Evolutionary conservation across 2,797 vertebrate genomes (phyloP), one percentile per base, ranked within the genome.

Genomic region (Artibeus jamaicensis): DNA sequence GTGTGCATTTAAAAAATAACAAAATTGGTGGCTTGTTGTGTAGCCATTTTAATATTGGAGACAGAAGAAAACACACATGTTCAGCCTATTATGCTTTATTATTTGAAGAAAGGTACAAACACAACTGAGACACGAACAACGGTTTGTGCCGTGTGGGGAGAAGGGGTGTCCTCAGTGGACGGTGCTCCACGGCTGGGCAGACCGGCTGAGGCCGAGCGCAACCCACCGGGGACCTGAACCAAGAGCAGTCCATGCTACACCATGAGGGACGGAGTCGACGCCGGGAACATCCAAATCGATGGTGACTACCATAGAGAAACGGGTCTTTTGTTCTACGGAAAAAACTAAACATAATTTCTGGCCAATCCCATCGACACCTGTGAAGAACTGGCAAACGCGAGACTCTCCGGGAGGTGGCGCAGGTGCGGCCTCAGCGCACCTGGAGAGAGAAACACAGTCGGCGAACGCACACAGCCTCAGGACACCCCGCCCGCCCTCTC

Each of bases 211-310:
- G 14, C 24, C 15, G 59, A 16, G 29, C 15, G 59, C 14, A 5
- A 16, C 1, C 29, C 5, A 7, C 3, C 0, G 5, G 59, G 29
- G 14, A 5, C 29, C 1, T 7, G 12, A 0, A 32, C 12, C 2
- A 59, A 65, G 29, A 32, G 16, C 29, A 16, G 11, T 16, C 29
- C 2, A 14, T 12, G 2, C 12, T 15, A 1, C 9, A 16, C 59
- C 59, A n/a, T 29, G 14, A 1, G 59, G 26, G 29, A 16, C 5
- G 4, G 14, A 32, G 59, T 59, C 29, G 4, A 15, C 29, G 6
- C 59, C 22, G 10, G 14, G 11, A 32, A 65, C 6, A 1, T 3
- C 14, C 59, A 6, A 32, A 2, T 32, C 14, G 3, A 3, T 1
- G 32, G 12, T n/a, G 32, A 65, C 6, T 65, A 29, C 24, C 2